Percentiles rank a stretch among this genome's conserved stretches.
These are phyloP conservation scores for Hypotaenidia okinawae DNA, from an alignment of 2,797 vertebrate species.

Conservation along the genomic window DNA sequence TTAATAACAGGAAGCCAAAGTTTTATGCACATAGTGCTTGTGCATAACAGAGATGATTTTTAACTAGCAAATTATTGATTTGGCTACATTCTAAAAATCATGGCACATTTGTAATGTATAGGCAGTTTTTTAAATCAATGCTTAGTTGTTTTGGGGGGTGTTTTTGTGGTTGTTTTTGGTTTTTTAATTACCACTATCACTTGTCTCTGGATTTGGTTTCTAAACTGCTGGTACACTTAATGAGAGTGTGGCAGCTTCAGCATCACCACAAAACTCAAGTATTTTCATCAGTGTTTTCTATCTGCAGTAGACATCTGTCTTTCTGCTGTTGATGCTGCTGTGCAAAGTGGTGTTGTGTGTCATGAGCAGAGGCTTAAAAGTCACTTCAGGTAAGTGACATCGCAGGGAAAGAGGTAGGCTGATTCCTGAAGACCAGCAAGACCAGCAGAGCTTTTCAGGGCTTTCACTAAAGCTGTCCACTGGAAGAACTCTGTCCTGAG, in stretches of 20 bases:
- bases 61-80: not conserved
- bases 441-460: not conserved
- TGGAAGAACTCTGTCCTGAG: not conserved
- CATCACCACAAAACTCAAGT: not conserved
- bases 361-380: not conserved
- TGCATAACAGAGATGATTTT: not conserved
- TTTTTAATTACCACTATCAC: not conserved
- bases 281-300: not conserved
- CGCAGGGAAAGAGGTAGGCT: not conserved
- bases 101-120: not conserved
- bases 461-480: not conserved
- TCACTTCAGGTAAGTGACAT: not conserved
- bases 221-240: not conserved
- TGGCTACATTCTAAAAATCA: not conserved
- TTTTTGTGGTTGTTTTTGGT: not conserved
- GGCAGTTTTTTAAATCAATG: not conserved
- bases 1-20: not conserved
- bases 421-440: not conserved
- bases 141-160: not conserved
- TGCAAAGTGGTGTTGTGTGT: not conserved
- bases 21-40: not conserved
- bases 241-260: not conserved
- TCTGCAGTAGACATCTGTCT: not conserved
- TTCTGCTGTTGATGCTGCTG: not conserved
- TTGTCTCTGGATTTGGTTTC: not conserved